Base-by-base conservation (phyloP, 2,888 invertebrate species). In the Phyto melanocephala region DNA sequence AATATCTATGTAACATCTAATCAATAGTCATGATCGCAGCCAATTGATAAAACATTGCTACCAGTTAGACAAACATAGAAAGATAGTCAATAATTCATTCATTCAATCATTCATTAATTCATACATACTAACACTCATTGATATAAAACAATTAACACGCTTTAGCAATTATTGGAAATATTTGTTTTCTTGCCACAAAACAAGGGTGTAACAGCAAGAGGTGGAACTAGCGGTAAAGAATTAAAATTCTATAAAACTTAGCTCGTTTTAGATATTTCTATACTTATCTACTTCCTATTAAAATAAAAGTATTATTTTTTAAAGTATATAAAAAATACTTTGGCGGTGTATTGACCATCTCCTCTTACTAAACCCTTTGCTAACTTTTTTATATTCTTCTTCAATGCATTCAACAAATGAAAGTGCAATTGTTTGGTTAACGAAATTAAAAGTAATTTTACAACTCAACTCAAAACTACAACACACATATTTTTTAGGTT, bases 131-230 rank as follows among this genome's bases (percentile, higher is more conserved):
- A 10, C 13, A 20, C 40, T 24, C 68, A 80, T 33, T 52, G 62
- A 78, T 78, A 50, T 71, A 22, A 50, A 72, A 63, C 81, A 81
- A 78, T 81, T 75, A 82, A 82, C 79, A 79, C 79, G 81, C 79
- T 75, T 78, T 79, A 65, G 79, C 81, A 78, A 79, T 81, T 82
- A 82, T 79, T 70, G 75, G 42, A 82, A 79, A 82, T 79, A 79
- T 67, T 79, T 77, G 22, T 42, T 77, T 22, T 4, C 5, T 60
- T 50, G 40, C 40, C 60, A 52, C 24, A 5, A 40, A 24, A 37
- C 37, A 0, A 58, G 67, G 13, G 60, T 50, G 22, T 8, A 8
- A 1, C 28, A 17, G 8, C 8, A 24, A 6, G 47, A 15, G 33
- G 1, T 50, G 60, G 6, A 28, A 28, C 3, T 28, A 28, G 11